Evolutionary conservation across 2,888 invertebrate genomes (phyloP).

Genomic region (Cheilosia vulpina): DNA sequence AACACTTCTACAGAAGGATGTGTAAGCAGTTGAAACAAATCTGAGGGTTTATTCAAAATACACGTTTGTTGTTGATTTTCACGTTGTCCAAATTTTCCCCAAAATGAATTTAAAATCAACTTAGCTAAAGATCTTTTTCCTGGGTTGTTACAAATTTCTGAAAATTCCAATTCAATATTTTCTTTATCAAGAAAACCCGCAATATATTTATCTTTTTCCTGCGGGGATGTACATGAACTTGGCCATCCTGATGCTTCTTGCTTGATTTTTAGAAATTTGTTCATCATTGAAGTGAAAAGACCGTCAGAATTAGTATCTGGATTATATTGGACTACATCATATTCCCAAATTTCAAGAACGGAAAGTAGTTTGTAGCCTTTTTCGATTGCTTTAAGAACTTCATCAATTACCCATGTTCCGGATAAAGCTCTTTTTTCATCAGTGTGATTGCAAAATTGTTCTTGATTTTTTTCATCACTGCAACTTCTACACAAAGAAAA

Average conservation of each 20-base stretch:
- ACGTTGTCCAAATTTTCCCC: background rate
- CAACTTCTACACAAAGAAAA: conserved; percentile 71
- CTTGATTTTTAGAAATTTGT: conserved; percentile 77
- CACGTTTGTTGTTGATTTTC: background rate
- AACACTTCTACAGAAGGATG: conserved; percentile 76
- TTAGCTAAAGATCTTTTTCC: background rate
- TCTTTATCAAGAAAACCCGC: background rate
- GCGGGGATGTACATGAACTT: conserved; percentile 48
- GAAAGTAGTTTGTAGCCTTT: conserved; percentile 74
- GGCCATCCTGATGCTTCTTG: conserved; percentile 77
- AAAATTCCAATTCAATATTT: background rate
- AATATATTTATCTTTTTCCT: background rate
- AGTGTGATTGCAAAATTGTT: background rate
- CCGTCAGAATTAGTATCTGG: conserved; percentile 50
- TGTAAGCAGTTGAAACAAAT: conserved; percentile 32
- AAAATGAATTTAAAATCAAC: background rate
- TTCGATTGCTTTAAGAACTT: conserved; percentile 76
- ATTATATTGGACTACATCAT: conserved; percentile 74
- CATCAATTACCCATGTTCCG: conserved; percentile 78
- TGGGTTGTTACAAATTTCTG: background rate
- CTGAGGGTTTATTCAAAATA: conserved; percentile 1
- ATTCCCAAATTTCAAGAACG: conserved; percentile 79
- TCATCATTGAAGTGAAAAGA: conserved; percentile 77
- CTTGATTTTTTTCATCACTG: background rate
- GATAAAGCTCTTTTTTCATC: background rate